Evolutionary conservation across 92 coral and sea anemone genomes (phyloP), one percentile per base, ranked within the genome.

Genomic region (Diadumene lineata): DNA sequence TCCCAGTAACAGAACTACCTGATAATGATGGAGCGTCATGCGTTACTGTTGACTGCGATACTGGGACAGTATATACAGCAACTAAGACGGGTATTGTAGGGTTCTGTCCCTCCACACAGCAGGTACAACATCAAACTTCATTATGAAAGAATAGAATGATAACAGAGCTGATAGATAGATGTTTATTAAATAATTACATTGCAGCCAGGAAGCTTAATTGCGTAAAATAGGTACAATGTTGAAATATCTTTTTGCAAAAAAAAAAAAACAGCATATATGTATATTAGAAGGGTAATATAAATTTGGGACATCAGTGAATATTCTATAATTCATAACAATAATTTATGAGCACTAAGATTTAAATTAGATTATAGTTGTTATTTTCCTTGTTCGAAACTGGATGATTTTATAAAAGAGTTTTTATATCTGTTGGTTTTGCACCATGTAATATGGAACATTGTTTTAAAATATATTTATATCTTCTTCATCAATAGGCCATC

Each of bases 21-120:
- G 90, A 74, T 22, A 79, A 72, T 48, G 61, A 79, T 57, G 76
- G 70, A 0, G 56, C 89, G 43, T 82, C 76, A 16, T 81, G 96
- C 77, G 55, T 89, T 34, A 84, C 97, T 18, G 88, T 89, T 24
- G 97, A 94, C 75, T 87, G 89, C 53, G 97, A 94, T 34, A 84
- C 89, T 22, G 96, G 97, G 7, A 83, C 79, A 38, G 73, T 94
- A 31, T 94, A 92, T 78, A 51, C 84, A n/a, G 93, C 88, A 21
- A 83, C 94, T 9, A 66, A 80, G 21, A 68, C 83, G 13, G 69
- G 43, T 69, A 70, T 94, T 1, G 71, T 84, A 55, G 98, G 93
- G 53, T 82, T 92, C 71, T 76, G 79, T 51, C 86, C 97, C 1
- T 43, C 65, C 51, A 81, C 79, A 29, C 93, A 88, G 60, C 78